Evolutionary conservation across 2,888 invertebrate species (phyloP).

Genomic region (Archips crataeganus): DNA sequence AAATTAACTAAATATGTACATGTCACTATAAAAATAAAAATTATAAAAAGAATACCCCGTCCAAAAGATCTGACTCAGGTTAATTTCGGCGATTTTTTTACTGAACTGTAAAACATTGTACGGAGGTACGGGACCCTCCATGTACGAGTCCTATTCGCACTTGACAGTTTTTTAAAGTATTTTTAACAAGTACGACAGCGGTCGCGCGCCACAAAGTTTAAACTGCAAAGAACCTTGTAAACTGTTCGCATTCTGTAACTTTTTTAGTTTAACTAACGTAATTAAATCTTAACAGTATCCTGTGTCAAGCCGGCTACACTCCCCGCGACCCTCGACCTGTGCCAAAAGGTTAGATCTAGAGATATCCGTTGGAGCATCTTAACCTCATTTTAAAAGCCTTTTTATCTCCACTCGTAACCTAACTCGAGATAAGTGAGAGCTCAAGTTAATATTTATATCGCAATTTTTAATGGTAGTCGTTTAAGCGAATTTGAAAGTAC

Average conservation of each 20-base stretch:
- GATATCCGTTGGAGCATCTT: constrained; percentile 31
- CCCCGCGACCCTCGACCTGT: constrained; percentile 1
- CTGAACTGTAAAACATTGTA: no score
- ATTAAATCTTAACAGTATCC: constrained; percentile 1
- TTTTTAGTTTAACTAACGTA: background rate
- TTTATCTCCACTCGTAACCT: constrained; percentile 38
- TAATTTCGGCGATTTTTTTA: no score
- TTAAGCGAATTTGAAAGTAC: constrained; percentile 8
- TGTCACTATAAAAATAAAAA: no score
- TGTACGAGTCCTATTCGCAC: no score
- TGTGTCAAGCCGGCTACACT: constrained; percentile 1
- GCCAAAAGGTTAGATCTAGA: constrained; percentile 30
- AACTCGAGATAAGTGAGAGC: constrained; percentile 25
- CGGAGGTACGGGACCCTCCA: no score
- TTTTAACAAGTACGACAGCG: background rate
- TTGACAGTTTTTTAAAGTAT: background rate
- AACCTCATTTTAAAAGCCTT: constrained; percentile 38
- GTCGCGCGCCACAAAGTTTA: background rate
- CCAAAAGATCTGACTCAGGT: no score
- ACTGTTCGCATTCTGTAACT: background rate
- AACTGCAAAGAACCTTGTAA: background rate
- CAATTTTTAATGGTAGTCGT: constrained; percentile 29
- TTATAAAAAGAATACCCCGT: no score
- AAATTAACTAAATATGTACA: no score
- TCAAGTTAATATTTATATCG: constrained; percentile 24